Evolutionary conservation across 2,113 vertebrate species (phyloP).

Genomic region (Pionites leucogaster): DNA sequence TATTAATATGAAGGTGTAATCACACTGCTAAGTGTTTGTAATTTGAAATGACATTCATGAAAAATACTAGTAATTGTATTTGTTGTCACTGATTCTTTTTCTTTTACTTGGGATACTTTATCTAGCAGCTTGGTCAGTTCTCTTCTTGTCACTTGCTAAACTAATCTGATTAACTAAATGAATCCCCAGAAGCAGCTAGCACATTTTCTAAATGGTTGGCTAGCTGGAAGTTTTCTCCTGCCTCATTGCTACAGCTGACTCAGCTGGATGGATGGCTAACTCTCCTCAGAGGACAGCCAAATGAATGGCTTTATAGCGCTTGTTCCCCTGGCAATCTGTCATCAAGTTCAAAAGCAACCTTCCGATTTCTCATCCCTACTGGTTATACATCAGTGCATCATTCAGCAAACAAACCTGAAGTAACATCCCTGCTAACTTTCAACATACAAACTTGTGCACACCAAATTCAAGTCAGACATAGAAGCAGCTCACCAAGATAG

Average conservation of each 20-base stretch:
- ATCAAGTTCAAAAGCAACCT: neutral
- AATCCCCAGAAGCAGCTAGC: constrained; percentile 21
- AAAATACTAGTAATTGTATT: neutral
- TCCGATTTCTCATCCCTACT: neutral
- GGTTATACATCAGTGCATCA: neutral
- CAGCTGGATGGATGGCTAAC: neutral
- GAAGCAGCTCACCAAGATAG: neutral
- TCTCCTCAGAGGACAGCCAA: neutral
- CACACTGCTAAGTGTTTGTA: neutral
- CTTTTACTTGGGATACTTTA: neutral
- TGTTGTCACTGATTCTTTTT: neutral
- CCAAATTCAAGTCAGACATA: neutral
- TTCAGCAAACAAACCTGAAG: neutral
- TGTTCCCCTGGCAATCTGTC: neutral
- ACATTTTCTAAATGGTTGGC: constrained; percentile 11
- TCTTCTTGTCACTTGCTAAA: neutral
- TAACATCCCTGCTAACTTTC: neutral
- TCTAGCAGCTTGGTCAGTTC: neutral
- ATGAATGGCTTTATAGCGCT: neutral
- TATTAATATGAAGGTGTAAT: neutral
- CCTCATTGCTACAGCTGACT: neutral
- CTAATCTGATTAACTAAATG: neutral
- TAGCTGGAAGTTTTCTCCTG: neutral
- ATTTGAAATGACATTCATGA: neutral
- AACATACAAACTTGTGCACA: neutral